phyloP scores from a whole-genome alignment of 2,797 vertebrate species.

The Adelosebastes latens region DNA sequence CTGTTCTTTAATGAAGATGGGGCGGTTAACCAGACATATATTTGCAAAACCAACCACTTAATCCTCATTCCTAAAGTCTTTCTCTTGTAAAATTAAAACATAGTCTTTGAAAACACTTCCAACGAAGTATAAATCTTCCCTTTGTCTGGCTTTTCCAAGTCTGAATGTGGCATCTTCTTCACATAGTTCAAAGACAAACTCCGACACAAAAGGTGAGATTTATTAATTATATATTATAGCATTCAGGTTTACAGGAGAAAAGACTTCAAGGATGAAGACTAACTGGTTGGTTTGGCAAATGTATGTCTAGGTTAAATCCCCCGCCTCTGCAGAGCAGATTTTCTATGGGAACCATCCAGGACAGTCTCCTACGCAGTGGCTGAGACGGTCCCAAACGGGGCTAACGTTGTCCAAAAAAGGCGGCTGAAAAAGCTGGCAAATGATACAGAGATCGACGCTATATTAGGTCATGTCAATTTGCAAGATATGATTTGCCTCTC shows the following conservation, averaged over 20 bases:
- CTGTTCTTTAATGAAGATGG: too few species aligned
- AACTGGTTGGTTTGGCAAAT: not conserved
- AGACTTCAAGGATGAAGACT: not conserved
- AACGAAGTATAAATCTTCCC: too few species aligned
- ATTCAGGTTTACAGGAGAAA: not conserved
- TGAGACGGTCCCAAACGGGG: not conserved
- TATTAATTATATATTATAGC: not conserved
- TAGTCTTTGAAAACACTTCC: too few species aligned
- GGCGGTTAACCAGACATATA: too few species aligned
- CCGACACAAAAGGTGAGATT: not conserved
- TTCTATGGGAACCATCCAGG: not conserved
- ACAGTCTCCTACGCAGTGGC: not conserved
- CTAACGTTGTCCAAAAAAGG: not conserved
- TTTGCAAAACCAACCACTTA: too few species aligned
- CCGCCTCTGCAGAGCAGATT: not conserved
- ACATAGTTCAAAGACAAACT: not conserved
- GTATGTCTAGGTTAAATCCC: not conserved
- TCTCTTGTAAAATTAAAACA: too few species aligned
- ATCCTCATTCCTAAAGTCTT: too few species aligned
- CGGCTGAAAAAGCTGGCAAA: not conserved
- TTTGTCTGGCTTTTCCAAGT: not conserved
- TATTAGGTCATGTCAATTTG: not conserved
- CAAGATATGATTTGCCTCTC: not conserved
- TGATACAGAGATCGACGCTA: not conserved
- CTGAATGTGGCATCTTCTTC: not conserved